These are phyloP conservation scores for Tenebrosternarchus preto DNA, from an alignment of 2,113 vertebrate species.

Conservation along the genomic window DNA sequence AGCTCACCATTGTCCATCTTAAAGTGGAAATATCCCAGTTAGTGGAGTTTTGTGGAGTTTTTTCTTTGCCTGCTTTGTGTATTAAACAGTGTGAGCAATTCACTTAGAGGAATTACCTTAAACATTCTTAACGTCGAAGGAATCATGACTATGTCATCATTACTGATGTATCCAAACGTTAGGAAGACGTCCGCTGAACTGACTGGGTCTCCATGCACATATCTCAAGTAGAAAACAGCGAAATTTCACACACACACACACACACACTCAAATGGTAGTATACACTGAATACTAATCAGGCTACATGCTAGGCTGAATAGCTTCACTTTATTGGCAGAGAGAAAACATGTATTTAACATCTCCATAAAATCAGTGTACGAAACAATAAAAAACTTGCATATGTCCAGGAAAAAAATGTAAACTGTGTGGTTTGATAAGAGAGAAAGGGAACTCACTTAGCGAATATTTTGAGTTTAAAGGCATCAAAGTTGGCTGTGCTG, in stretches of 20 bases:
- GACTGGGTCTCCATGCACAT: slow-evolving; percentile 65
- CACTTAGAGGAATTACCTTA: slow-evolving; percentile 28
- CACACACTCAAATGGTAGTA: no score
- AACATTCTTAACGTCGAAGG: slow-evolving; percentile 53
- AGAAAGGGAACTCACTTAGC: slow-evolving; percentile 64
- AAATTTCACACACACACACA: neutral
- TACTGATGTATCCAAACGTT: slow-evolving; percentile 66
- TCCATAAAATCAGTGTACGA: neutral
- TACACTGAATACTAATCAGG: neutral
- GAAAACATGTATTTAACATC: neutral
- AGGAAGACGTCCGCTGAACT: slow-evolving; percentile 52
- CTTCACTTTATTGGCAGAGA: neutral
- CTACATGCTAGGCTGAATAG: neutral
- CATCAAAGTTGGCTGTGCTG: slow-evolving; percentile 55
- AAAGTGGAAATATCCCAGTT: slow-evolving; percentile 38
- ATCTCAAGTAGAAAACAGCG: slow-evolving; percentile 56
- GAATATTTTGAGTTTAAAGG: slow-evolving; percentile 65
- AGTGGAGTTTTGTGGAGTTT: neutral
- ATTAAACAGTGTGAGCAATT: no score
- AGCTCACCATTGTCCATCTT: slow-evolving; percentile 55
- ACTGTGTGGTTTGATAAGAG: neutral
- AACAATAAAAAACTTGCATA: neutral
- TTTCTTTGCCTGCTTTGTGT: neutral
- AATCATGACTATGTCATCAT: slow-evolving; percentile 54
- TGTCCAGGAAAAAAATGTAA: neutral